Base-by-base conservation (phyloP, 2,888 invertebrate species). In the Scaptomyza caliginosa region DNA sequence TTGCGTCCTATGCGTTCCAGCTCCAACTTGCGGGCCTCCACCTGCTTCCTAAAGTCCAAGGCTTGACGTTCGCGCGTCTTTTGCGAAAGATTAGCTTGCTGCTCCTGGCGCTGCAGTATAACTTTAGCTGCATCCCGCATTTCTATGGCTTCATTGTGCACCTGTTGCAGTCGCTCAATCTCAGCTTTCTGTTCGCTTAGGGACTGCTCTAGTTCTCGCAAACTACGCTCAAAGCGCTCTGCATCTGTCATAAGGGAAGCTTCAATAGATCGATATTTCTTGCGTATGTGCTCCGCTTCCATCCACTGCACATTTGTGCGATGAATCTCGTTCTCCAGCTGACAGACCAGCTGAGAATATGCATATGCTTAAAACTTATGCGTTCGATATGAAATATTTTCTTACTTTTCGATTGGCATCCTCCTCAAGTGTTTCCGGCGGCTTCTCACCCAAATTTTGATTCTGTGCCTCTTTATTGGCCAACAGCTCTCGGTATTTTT, bases 301-400 rank as follows among this genome's bases (percentile, higher is more conserved):
- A 95, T 94, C 93, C 95, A 95, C 92, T 96, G 96, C 28, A 96
- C 95, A 54, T 95, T 93, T 0, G 96, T 94, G 64, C 95, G 94
- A 87, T 96, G 96, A 62, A 96, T 95, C 89, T 95, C 95, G 88
- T 96, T 96, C 90, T 96, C 96, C 72, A 96, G 90, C 75, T 94
- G 94, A 4, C 94, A 93, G 0, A 94, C 93, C 21, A 93, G 92
- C 94, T 94, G 88, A 0, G 4, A 3, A 24, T 40, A 13, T 16
- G 7, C 4, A 1, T 13, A 26, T 10, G 3, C 1, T 6, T 3
- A 6, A 10, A 3, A 13, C 13, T 13, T 8, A 10, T 8, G 26
- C 3, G 3, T 26, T 10, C 0, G 3, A 10, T 10, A 8, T 26
- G 3, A 10, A 24, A 16, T 24, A 1, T 11, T 6, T 1, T n/a